phyloP scores from a whole-genome alignment of 2,113 vertebrate genomes.

The Myodes glareolus region DNA sequence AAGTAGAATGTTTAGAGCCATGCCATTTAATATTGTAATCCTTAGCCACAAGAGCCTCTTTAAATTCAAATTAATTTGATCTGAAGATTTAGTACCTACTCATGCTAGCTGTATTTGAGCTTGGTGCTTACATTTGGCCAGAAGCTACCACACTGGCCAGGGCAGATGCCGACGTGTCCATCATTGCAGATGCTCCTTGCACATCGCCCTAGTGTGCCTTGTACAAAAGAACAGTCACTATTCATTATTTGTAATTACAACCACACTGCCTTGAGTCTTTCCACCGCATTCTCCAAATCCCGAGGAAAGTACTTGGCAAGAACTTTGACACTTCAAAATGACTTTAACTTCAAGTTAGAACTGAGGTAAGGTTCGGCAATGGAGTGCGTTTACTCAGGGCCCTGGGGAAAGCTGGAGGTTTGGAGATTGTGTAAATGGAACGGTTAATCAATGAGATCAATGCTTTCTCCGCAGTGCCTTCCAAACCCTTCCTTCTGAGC shows the following conservation, averaged over 20 bases:
- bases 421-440: constrained; percentile 77
- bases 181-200: neutral
- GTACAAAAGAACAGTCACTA: constrained; percentile 21
- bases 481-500: constrained; percentile 91
- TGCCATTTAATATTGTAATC: neutral
- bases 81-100: neutral
- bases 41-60: neutral
- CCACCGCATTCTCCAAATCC: constrained; percentile 14
- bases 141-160: neutral
- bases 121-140: neutral
- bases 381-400: constrained; percentile 62
- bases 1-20: neutral
- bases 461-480: constrained; percentile 89
- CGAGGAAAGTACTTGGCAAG: constrained; percentile 63
- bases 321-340: constrained; percentile 73
- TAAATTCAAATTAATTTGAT: constrained; percentile 23
- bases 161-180: fast-evolving
- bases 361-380: neutral
- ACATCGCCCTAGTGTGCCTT: neutral
- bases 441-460: constrained; percentile 81
- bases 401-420: constrained; percentile 68
- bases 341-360: constrained; percentile 58
- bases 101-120: neutral
- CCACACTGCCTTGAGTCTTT: neutral
- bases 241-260: constrained; percentile 45